A percentile compares a stretch with the other conserved stretches of the same genome.
Conservation (phyloP, 2,888 invertebrate species). For the Caenorhabditis virilis region DNA sequence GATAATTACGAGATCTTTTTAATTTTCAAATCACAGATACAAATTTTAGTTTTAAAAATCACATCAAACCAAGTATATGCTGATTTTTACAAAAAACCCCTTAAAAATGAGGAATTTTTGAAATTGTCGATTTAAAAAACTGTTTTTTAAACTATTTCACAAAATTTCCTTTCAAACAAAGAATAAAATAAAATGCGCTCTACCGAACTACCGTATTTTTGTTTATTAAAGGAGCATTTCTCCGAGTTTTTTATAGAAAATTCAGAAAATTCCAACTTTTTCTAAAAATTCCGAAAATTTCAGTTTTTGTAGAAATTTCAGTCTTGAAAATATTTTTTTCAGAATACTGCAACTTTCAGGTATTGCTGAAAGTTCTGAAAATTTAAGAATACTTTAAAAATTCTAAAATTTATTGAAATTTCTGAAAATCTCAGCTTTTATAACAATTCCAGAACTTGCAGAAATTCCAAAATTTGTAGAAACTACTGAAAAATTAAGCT, state of each 20-base stretch:
- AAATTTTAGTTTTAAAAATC: too few relatives aligned
- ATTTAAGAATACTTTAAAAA: too few relatives aligned
- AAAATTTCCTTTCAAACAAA: not conserved
- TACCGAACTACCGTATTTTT: too few relatives aligned
- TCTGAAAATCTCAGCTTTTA: not conserved
- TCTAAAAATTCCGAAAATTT: not conserved
- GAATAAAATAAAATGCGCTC: not conserved
- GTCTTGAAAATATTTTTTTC: not conserved
- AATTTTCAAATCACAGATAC: too few relatives aligned
- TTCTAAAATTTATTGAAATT: not conserved
- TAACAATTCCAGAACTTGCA: not conserved
- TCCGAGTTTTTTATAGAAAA: not conserved
- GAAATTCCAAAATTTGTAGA: not conserved
- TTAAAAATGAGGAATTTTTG: not conserved
- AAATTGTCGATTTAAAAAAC: not conserved
- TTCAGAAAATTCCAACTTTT: not conserved
- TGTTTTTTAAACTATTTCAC: not conserved
- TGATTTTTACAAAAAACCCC: too few relatives aligned
- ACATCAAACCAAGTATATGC: too few relatives aligned
- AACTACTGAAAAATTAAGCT: not conserved
- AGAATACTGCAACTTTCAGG: not conserved
- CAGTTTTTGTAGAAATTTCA: not conserved
- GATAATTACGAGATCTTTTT: too few relatives aligned
- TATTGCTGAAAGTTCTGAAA: not conserved
- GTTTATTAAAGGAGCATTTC: too few relatives aligned